These are phyloP conservation scores for Leptodactylus fuscus DNA, from an alignment of 2,113 vertebrate genomes.

Conservation along the genomic window DNA sequence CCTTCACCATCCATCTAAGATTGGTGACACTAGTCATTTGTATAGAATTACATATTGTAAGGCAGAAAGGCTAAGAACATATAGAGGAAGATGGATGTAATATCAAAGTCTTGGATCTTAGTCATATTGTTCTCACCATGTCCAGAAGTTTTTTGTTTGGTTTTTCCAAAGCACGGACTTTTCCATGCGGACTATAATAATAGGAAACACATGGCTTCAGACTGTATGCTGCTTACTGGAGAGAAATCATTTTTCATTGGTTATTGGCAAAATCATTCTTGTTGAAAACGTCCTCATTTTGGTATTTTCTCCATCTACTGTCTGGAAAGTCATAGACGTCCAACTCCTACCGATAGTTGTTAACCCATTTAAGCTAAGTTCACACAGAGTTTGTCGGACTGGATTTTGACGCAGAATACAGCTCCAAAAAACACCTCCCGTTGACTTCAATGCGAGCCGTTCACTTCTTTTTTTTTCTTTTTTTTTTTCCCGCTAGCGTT, in stretches of 20 bases:
- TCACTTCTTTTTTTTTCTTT: no score
- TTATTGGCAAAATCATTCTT: not conserved
- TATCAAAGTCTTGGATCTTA: no score
- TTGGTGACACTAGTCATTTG: not conserved
- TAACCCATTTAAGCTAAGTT: no score
- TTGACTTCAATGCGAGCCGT: no score
- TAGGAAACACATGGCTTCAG: not conserved
- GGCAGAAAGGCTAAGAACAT: not conserved
- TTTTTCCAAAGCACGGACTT: not conserved
- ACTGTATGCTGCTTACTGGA: not conserved
- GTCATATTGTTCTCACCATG: not conserved
- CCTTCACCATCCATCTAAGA: not conserved
- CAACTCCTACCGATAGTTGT: not conserved
- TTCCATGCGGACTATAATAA: not conserved
- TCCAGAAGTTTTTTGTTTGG: not conserved
- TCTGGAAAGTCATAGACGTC: no score
- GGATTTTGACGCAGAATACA: no score
- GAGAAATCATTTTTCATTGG: not conserved
- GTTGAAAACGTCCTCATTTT: not conserved
- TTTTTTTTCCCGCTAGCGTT: no score
- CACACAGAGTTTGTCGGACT: no score
- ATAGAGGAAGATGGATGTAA: no score
- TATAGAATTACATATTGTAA: not conserved
- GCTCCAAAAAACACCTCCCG: no score
- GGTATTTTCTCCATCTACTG: no score